Base-by-base conservation (phyloP, 1,140 invertebrate genomes). In the Zaprionus africanus region DNA sequence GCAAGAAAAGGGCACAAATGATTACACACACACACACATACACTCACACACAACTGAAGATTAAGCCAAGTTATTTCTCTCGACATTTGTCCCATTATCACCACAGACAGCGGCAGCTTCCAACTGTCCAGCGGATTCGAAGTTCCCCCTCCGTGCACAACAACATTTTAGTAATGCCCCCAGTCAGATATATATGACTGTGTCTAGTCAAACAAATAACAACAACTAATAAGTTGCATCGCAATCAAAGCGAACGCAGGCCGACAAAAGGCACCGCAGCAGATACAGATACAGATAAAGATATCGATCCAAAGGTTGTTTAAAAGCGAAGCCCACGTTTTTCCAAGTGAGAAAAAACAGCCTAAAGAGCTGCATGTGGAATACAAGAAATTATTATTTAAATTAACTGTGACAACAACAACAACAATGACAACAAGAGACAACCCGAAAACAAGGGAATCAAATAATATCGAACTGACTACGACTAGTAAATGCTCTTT, bases 161-260 rank as follows among this genome's bases (percentile, higher is more conserved):
- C 78, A 72, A 69, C 62, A 78, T 71, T 80, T 80, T 78, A 67
- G 71, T 71, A 81, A 79, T 69, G 61, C 62, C 43, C 36, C 59
- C 53, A 57, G 22, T 58, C 60, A 53, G 63, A 63, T 76, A 59
- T 63, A 87, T 90, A 79, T 71, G 84, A 88, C 85, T 90, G 78
- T 90, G 84, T 90, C 85, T 88, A 88, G 85, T 88, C 84, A 88
- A 88, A 88, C 85, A 88, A 88, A 88, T 88, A 88, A 88, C 85
- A 88, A 88, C 85, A 88, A 88, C 85, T 88, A 88, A 88, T 88
- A 88, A 88, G 85, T 88, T 90, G 81, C 78, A 84, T 71, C 69
- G 81, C 85, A 90, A 88, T 88, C 84, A 88, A 88, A 90, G 84
- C 85, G 77, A 65, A 62, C 56, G 67, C 81, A 65, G 53, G 75